Evolutionary conservation across 2,888 invertebrate species (phyloP).

Genomic region (Ectemnius continuus): DNA sequence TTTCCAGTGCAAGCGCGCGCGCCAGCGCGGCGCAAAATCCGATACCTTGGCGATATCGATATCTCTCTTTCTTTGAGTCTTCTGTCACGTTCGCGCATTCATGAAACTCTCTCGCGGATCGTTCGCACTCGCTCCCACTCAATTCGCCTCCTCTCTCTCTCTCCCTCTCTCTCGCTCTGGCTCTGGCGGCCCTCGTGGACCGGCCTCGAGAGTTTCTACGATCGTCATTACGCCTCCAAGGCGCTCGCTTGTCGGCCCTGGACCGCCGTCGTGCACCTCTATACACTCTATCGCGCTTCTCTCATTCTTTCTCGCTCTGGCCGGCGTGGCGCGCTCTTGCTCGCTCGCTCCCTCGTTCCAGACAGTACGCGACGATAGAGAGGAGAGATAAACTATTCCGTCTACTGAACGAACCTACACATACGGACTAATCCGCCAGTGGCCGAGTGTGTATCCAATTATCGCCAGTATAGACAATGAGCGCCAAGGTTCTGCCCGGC

Average conservation of each 20-base stretch:
- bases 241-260: constrained; percentile 73
- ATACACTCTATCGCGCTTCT: constrained; percentile 34
- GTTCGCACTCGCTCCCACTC: no score
- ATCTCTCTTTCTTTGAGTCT: constrained; percentile 35
- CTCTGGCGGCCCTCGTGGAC: constrained; percentile 53
- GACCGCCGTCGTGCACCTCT: constrained; percentile 49
- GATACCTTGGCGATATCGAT: constrained; percentile 44
- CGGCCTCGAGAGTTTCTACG: constrained; percentile 74
- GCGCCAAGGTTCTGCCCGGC: constrained; percentile 51
- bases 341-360: constrained; percentile 21
- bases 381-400: constrained; percentile 52
- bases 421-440: constrained; percentile 30
- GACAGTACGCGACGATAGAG: constrained; percentile 41
- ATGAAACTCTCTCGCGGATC: constrained; percentile 45
- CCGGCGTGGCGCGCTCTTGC: neutral
- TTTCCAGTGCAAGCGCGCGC: constrained; percentile 2
- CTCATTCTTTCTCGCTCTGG: neutral
- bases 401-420: constrained; percentile 28
- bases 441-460: constrained; percentile 51
- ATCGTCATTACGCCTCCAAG: constrained; percentile 75
- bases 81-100: constrained; percentile 51
- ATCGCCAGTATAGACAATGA: constrained; percentile 55
- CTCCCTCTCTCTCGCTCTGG: no score
- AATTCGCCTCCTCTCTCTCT: no score
- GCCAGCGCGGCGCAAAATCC: constrained; percentile 25